A percentile compares a stretch with the other conserved stretches of the same genome.
Conservation (phyloP, 2,888 invertebrate genomes). For the Luffia ferchaultella region DNA sequence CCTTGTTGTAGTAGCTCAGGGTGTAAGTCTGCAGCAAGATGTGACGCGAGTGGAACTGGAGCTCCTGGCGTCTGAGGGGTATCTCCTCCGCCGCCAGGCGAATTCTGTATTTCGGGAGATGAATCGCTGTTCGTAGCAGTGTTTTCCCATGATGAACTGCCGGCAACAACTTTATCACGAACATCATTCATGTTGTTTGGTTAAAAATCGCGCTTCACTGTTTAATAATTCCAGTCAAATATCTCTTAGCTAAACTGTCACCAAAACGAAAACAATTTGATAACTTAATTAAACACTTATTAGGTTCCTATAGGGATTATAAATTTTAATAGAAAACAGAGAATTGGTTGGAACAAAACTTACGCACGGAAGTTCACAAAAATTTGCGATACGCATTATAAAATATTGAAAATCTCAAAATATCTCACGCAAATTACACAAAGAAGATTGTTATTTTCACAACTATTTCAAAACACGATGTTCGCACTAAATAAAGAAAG, state of each 20-base stretch:
- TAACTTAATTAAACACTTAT: slow-evolving; percentile 23
- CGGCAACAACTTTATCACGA: slow-evolving; percentile 59
- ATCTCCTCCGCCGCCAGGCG: slow-evolving; percentile 48
- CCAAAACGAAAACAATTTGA: not conserved
- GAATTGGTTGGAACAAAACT: slow-evolving; percentile 37
- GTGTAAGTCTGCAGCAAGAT: slow-evolving; percentile 52
- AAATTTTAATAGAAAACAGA: not conserved
- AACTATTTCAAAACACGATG: not conserved
- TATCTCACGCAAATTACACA: not conserved
- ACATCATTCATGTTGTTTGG: slow-evolving; percentile 56
- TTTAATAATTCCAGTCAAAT: not conserved
- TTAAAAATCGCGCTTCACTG: not conserved
- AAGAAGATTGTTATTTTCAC: not conserved
- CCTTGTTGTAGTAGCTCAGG: slow-evolving; percentile 78
- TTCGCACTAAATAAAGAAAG: not conserved
- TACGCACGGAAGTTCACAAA: slow-evolving; percentile 22
- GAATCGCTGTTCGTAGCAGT: slow-evolving; percentile 43
- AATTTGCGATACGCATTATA: slow-evolving; percentile 28
- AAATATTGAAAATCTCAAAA: slow-evolving; percentile 16
- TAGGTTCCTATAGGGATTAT: slow-evolving; percentile 36
- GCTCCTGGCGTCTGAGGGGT: slow-evolving; percentile 68
- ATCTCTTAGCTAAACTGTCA: not conserved
- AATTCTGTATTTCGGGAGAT: slow-evolving; percentile 51
- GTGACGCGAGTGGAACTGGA: slow-evolving; percentile 58
- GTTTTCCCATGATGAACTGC: slow-evolving; percentile 55